Evolutionary conservation across 2,113 vertebrate species (phyloP).

Genomic region (Austrofundulus limnaeus): DNA sequence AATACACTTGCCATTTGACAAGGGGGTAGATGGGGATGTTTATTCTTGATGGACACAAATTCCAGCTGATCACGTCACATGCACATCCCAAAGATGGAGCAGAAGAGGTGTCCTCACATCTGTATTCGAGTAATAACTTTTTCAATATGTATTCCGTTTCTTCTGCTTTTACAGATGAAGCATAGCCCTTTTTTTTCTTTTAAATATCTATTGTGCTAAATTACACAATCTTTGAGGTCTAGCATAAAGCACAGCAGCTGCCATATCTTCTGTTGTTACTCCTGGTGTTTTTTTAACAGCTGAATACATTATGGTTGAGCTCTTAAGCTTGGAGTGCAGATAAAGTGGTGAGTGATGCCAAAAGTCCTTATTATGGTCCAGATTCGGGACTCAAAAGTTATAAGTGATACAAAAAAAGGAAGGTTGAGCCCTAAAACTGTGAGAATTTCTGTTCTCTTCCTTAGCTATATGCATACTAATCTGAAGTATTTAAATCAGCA

Average conservation of each 20-base stretch:
- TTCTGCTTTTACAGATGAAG: constrained; percentile 1
- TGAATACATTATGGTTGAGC: constrained; percentile 52
- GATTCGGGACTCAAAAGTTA: constrained; percentile 28
- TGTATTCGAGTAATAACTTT: constrained; percentile 38
- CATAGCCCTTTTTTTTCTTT: neutral
- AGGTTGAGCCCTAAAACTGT: neutral
- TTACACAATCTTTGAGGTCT: constrained; percentile 47
- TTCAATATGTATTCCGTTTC: constrained; percentile 34
- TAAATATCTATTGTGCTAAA: constrained; percentile 15
- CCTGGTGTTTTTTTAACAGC: constrained; percentile 17
- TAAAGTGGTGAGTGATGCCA: constrained; percentile 29
- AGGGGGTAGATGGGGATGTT: constrained; percentile 1
- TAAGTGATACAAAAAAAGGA: neutral
- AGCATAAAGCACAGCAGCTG: constrained; percentile 35
- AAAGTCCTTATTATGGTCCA: neutral
- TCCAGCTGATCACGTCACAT: constrained; percentile 60
- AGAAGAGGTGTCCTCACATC: constrained; percentile 26
- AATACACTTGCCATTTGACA: constrained; percentile 54
- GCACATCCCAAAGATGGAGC: constrained; percentile 30
- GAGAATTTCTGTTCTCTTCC: neutral
- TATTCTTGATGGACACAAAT: constrained; percentile 66
- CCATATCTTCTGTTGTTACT: constrained; percentile 28
- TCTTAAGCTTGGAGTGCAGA: constrained; percentile 45
- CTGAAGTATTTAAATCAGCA: neutral
- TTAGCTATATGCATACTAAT: neutral